Base-by-base conservation (phyloP, 2,797 vertebrate genomes). In the Dicrostonyx torquatus region DNA sequence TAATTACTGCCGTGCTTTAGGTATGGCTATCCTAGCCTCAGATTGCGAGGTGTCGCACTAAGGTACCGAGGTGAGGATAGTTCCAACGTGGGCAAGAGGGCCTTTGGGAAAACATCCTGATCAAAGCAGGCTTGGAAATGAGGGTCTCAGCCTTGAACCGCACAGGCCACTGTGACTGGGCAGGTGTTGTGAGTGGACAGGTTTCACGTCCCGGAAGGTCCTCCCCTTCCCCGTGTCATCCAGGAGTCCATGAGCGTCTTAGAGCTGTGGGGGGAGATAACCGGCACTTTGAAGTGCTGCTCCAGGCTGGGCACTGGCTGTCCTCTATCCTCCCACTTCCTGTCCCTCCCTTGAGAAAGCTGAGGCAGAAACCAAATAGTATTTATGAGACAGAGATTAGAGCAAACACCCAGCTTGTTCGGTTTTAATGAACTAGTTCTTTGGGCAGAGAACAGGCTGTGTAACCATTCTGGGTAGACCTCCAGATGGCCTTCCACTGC, bases 281-380 rank as follows among this genome's bases (percentile, higher is more conserved):
- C 8, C 3, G 62, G 3, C 83, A 58, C 86, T 91, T 85, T 82
- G 66, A 87, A 86, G 43, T 34, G 1, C 43, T 34, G 70, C 84
- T 86, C 53, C 31, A 70, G 64, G 50, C 20, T 88, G n/a, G 77
- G 34, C 43, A 31, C 77, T 40, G 80, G 73, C 34, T 45, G 37
- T 76, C 40, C 70, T 70, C 37, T 78, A 26, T 66, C 24, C 70
- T 75, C n/a, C 60, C 6, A 60, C 4, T 20, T 94, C 8, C 37
- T 62, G 90, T 55, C 29, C 31, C 73, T 94, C 73, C 82, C 58
- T 72, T 83, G 68, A 76, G 86, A 60, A 96, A 79, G 91, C 50
- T 58, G 15, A 34, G n/a, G 50, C 89, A 60, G 68, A 88, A 94
- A 89, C 14, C 24, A 64, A 76, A 62, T 18, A 72, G 40, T 6